Evolutionary conservation across 2,888 invertebrate species (phyloP).

Genomic region (Pristionchus entomophagus): DNA sequence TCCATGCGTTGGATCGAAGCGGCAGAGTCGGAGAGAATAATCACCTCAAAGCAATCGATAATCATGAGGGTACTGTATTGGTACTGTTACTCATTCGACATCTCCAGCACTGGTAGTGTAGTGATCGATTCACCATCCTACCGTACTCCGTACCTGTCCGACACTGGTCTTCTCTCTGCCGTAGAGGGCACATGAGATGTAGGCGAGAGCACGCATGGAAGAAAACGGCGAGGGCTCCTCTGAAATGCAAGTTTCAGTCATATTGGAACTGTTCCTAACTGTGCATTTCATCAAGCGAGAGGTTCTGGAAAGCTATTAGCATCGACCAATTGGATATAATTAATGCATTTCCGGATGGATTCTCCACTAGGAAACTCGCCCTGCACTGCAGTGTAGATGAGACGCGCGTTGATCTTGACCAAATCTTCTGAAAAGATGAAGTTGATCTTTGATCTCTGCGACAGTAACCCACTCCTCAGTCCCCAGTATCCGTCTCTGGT

Average conservation of each 20-base stretch:
- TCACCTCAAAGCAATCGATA: neutral
- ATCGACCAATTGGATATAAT: too few species aligned
- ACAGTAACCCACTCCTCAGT: too few species aligned
- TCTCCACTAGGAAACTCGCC: neutral
- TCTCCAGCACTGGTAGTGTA: neutral
- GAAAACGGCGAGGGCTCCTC: neutral
- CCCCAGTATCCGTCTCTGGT: too few species aligned
- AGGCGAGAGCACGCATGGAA: neutral
- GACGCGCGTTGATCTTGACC: neutral
- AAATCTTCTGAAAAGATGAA: neutral
- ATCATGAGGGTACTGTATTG: neutral
- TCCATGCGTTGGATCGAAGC: neutral
- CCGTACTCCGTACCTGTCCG: slow-evolving; percentile 28
- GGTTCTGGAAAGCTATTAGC: too few species aligned
- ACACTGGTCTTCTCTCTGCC: slow-evolving; percentile 18
- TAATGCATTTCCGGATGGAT: too few species aligned
- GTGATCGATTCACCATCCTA: neutral
- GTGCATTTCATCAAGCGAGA: too few species aligned
- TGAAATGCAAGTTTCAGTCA: neutral
- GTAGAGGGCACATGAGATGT: slow-evolving; percentile 29
- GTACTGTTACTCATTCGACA: neutral
- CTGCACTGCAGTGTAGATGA: slow-evolving; percentile 27
- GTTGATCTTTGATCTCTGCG: neutral
- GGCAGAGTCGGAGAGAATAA: neutral
- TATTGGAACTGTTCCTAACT: neutral